phyloP scores from a whole-genome alignment of 2,113 vertebrate genomes.

The Andinoacara biseriatus region DNA sequence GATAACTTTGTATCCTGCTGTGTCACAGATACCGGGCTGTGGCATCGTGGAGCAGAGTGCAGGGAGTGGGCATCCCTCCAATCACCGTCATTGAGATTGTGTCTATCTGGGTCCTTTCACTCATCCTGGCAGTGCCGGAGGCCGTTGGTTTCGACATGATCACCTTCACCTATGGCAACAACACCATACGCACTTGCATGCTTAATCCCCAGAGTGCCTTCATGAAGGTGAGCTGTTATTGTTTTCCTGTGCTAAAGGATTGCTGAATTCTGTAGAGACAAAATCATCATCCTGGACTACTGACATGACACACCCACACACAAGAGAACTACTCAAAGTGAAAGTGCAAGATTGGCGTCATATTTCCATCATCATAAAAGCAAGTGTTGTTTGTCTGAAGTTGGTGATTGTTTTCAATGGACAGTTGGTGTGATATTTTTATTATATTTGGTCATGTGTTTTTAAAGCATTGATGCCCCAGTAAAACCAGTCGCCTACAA shows the following conservation, averaged over 20 bases:
- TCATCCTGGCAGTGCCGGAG: slow-evolving; percentile 92
- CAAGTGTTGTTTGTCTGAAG: background rate
- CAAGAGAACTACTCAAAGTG: background rate
- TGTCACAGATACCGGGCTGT: slow-evolving; percentile 92
- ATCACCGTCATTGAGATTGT: slow-evolving; percentile 92
- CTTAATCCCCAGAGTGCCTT: slow-evolving; percentile 80
- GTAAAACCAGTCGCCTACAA: background rate
- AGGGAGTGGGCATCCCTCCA: slow-evolving; percentile 93
- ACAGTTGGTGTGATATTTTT: slow-evolving; percentile 2
- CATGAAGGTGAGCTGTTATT: slow-evolving; percentile 79
- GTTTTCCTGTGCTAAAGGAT: background rate
- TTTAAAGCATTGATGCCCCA: background rate
- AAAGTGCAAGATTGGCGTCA: slow-evolving; percentile 9
- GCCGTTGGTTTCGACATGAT: slow-evolving; percentile 88
- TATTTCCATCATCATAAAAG: slow-evolving; percentile 13
- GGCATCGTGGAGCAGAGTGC: slow-evolving; percentile 96
- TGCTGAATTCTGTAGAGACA: slow-evolving; percentile 8
- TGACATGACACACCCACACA: slow-evolving; percentile 20
- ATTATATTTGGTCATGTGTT: background rate
- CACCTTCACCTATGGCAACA: slow-evolving; percentile 80
- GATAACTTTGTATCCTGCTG: background rate
- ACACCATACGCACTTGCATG: slow-evolving; percentile 85
- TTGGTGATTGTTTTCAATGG: slow-evolving; percentile 17
- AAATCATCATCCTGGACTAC: slow-evolving; percentile 8
- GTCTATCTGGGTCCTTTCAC: slow-evolving; percentile 92